Evolutionary conservation across 2,888 invertebrate genomes (phyloP).

Genomic region (Agriotes lineatus): DNA sequence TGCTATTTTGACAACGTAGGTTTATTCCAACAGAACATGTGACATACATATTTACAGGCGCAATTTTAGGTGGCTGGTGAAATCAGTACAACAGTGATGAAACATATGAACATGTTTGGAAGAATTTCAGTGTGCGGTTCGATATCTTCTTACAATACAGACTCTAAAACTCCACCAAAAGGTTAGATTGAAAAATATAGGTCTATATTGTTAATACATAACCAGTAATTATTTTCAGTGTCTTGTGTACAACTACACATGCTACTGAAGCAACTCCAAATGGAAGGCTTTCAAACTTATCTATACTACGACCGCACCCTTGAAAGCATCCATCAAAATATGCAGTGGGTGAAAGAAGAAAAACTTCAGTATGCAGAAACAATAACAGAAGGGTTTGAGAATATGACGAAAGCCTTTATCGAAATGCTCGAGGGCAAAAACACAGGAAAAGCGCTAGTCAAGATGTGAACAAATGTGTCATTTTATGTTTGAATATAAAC

Average conservation of each 20-base stretch:
- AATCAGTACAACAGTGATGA: conserved; percentile 71
- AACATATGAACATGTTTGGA: conserved; percentile 75
- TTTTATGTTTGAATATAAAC: too few relatives aligned
- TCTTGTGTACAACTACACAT: conserved; percentile 70
- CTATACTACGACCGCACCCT: conserved; percentile 72
- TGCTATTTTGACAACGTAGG: conserved; percentile 84
- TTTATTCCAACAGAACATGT: too few relatives aligned
- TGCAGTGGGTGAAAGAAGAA: conserved; percentile 74
- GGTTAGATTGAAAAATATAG: too few relatives aligned
- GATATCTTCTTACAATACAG: conserved; percentile 74
- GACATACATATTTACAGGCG: neutral
- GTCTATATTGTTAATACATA: too few relatives aligned
- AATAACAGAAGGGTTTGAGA: conserved; percentile 74
- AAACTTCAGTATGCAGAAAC: conserved; percentile 78
- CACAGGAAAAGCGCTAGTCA: conserved; percentile 78
- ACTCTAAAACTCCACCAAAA: conserved; percentile 40
- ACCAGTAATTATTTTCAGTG: conserved; percentile 55
- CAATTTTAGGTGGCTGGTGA: conserved; percentile 74
- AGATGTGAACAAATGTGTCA: too few relatives aligned
- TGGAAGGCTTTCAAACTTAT: conserved; percentile 73
- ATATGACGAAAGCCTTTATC: conserved; percentile 77
- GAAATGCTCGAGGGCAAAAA: conserved; percentile 75
- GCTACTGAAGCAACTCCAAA: conserved; percentile 70
- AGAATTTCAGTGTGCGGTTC: conserved; percentile 76
- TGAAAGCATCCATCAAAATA: conserved; percentile 74